Base-by-base conservation (phyloP, 2,113 vertebrate species). In the Barnardius zonarius region DNA sequence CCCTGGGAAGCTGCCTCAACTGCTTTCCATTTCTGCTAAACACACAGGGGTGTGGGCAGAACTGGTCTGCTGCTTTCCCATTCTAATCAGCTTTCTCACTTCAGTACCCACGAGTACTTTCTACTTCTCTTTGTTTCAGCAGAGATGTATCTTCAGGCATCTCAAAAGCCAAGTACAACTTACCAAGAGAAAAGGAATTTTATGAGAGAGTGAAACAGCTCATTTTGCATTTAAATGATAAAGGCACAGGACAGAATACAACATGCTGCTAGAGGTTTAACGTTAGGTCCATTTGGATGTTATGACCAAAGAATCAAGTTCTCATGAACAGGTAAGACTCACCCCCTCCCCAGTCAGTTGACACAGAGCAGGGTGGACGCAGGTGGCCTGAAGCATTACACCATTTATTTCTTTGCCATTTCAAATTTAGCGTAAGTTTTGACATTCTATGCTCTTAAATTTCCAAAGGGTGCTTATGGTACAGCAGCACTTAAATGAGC, bases 321-420 rank as follows among this genome's bases (percentile, higher is more conserved):
- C 35, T 63, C n/a, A 31, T 13, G 25, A 54, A 33, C 4, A 43
- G 6, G 25, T 25, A 35, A 48, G 7, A 8, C 4, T 57, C 11
- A 48, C 37, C 11, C 28, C 48, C 30, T 69, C 41, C 37, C 39
- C 24, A 31, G 24, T 17, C 52, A 61, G 4, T 27, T 41, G 59
- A 17, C 10, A 57, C 6, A 10, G 35, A 76, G 23, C 5, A 79
- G 48, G 39, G 46, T 52, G 30, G 69, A 68, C 30, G 41, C 35
- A 61, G 39, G 35, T 27, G 55, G 44, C 64, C 9, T 0, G 0
- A 16, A 68, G 22, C 13, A 2, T 51, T 59, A 63, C 70, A 7
- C 51, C 25, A 22, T 96, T 96, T 97, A 95, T 92, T 95, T 28
- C 12, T 27, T 20, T 46, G 28, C 73, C 49, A 73, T n/a, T 39